Percentiles rank a stretch among this genome's conserved stretches.
These are phyloP conservation scores for Paragorgia papillata DNA, from an alignment of 92 coral and sea anemone genomes.

Conservation along the genomic window DNA sequence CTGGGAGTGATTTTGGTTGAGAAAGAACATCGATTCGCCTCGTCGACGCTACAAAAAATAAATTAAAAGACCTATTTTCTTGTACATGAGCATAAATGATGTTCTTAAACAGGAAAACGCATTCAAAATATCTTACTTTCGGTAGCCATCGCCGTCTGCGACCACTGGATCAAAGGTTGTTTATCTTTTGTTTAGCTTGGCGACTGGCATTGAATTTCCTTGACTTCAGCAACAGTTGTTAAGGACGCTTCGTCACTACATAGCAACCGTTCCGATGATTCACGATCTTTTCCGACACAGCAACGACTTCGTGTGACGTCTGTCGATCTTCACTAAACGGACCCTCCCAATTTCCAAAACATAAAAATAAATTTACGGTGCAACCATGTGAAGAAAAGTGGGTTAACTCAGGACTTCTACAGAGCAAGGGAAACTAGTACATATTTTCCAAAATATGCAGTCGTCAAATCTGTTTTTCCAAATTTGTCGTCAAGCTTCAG, in stretches of 20 bases:
- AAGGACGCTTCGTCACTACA: neutral
- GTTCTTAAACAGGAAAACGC: no score
- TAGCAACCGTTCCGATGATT: neutral
- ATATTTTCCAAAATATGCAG: no score
- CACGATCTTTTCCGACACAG: neutral
- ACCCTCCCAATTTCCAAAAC: no score
- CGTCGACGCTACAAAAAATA: slow-evolving; percentile 51
- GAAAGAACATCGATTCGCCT: slow-evolving; percentile 68
- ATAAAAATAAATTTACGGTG: no score
- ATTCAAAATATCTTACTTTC: slow-evolving; percentile 15
- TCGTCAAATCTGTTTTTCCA: no score
- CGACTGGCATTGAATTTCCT: neutral
- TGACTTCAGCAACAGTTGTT: neutral
- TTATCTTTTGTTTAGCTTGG: slow-evolving; percentile 13
- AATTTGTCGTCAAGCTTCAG: no score
- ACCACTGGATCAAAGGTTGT: neutral
- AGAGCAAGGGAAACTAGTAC: no score
- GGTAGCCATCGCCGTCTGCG: neutral
- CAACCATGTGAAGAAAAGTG: no score
- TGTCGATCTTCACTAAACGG: no score
- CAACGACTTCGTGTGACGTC: neutral
- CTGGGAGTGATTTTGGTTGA: slow-evolving; percentile 75
- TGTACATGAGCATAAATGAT: no score
- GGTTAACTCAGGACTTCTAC: no score
- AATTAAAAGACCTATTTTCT: no score